Base-by-base conservation (phyloP, 2,113 vertebrate genomes). In the Gadus chalcogrammus region DNA sequence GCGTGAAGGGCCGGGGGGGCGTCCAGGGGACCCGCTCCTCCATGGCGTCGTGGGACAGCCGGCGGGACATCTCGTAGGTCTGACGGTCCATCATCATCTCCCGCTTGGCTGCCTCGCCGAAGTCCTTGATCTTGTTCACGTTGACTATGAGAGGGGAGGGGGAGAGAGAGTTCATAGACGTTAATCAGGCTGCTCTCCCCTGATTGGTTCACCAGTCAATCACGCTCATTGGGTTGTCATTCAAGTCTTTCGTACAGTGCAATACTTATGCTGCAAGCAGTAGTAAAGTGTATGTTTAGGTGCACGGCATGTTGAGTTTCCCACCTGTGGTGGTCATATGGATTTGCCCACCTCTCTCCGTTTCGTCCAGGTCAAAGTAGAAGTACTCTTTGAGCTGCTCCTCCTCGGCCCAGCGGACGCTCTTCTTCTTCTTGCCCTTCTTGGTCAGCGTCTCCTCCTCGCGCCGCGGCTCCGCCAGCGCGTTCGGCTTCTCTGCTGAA, bases 81-180 rank as follows among this genome's bases (percentile, higher is more conserved):
- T 97, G 92, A 2, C 96, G 84, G 79, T 99, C 96, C 91, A 93
- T 95, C 92, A 97, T 92, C 74, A 98, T 93, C 82, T 99, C 97
- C 28, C 95, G 82, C 69, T 97, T 97, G 20, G 97, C 97, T 0
- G 96, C 97, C 79, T 99, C 97, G 0, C 96, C 96, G 0, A 99
- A 99, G 84, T 99, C 97, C 55, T 98, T 99, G 69, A 99, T 95
- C 84, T 98, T 99, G 82, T 99, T 99, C 68, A 99, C 97, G 0
- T 99, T 99, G 3, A 99, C 97, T 98, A 63, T 42, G 61, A 42
- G 15, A 24, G 62, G 20, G 8, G 24, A 24, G 24, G 24, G 24
- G 24, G 22, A 61, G 42, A 6, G 2, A 48, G 42, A 48, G 12
- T 48, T 48, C 8, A 11, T 35, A 35, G 42, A 48, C 8, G 42